phyloP scores from a whole-genome alignment of 2,888 invertebrate species.

The Timema podura region DNA sequence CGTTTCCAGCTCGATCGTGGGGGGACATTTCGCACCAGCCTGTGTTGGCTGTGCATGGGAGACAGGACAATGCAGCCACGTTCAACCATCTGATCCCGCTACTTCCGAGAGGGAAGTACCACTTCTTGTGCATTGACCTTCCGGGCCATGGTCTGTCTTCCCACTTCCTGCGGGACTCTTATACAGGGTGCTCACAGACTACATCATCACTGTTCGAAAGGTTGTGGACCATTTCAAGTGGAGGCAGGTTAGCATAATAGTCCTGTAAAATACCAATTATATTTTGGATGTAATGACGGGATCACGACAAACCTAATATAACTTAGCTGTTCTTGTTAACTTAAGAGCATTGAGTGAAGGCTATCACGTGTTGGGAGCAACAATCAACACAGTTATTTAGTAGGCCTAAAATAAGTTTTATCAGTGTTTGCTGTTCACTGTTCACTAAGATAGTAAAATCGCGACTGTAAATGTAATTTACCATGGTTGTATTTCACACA shows the following conservation, averaged over 20 bases:
- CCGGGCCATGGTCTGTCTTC: conserved; percentile 50
- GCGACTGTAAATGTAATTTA: no score
- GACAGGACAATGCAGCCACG: conserved; percentile 46
- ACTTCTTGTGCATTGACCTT: conserved; percentile 46
- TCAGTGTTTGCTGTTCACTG: no score
- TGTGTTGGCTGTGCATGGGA: conserved; percentile 43
- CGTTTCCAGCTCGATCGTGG: conserved; percentile 37
- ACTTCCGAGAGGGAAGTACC: conserved; percentile 39
- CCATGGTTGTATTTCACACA: no score
- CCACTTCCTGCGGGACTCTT: conserved; percentile 41
- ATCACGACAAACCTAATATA: no score
- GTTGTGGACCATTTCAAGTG: conserved; percentile 44
- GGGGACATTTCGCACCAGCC: conserved; percentile 40
- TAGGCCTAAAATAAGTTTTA: no score
- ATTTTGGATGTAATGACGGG: no score
- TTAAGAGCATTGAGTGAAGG: no score
- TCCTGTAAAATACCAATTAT: no score
- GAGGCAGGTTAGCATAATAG: conserved; percentile 40
- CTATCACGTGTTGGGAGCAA: no score
- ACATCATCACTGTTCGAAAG: conserved; percentile 38
- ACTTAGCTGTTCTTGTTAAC: no score
- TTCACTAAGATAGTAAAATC: no score
- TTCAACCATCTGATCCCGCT: conserved; percentile 45
- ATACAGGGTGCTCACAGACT: conserved; percentile 41
- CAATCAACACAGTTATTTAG: no score